Conservation (phyloP, 2,888 invertebrate genomes). For the Eristalis tenax region DNA sequence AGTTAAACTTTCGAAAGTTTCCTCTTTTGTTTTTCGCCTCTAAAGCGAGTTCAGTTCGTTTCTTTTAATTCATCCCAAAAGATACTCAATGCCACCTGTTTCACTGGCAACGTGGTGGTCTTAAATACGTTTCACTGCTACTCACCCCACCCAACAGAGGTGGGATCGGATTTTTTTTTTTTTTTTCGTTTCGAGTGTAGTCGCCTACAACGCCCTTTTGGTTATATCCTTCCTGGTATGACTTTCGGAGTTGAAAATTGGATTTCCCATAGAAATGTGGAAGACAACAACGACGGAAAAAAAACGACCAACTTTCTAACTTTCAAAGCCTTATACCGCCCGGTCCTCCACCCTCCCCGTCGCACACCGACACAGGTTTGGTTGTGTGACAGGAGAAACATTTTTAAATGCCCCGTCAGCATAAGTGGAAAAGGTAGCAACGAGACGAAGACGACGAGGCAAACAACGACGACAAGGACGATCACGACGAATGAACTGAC, state of each 20-base stretch:
- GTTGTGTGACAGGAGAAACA: conserved; percentile 28
- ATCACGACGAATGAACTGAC: conserved; percentile 12
- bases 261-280: conserved; percentile 56
- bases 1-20: conserved; percentile 50
- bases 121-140: conserved; percentile 16
- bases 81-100: conserved; percentile 67
- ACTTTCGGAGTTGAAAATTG: conserved; percentile 56
- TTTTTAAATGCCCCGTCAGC: conserved; percentile 70
- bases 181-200: background rate
- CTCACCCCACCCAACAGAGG: background rate
- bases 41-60: conserved; percentile 10
- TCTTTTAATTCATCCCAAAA: conserved; percentile 40
- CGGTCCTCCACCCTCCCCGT: background rate
- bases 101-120: conserved; percentile 29
- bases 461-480: conserved; percentile 31
- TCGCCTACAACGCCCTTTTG: conserved; percentile 20
- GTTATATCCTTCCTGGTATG: conserved; percentile 57
- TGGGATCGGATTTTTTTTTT: background rate
- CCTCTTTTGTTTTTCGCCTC: conserved; percentile 13
- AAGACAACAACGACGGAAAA: background rate
- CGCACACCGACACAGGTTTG: background rate
- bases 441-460: conserved; percentile 5
- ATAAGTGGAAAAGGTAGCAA: conserved; percentile 57
- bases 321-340: background rate
- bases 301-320: conserved; percentile 34